These are phyloP conservation scores for Chaenogobius annularis DNA, from an alignment of 2,113 vertebrate genomes.

Conservation along the genomic window DNA sequence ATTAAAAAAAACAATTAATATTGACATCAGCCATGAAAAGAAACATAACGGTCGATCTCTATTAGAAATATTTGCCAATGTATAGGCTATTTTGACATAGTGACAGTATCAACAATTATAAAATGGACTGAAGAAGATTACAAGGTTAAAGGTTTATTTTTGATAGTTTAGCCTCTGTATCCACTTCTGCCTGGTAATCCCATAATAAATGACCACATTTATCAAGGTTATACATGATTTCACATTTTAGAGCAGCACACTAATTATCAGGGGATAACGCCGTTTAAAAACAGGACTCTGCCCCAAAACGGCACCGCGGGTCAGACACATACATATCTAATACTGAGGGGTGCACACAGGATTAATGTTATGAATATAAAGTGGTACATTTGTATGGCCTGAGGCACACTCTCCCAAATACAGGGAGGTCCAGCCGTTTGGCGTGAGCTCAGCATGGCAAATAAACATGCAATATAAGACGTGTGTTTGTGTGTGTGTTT, in stretches of 20 bases:
- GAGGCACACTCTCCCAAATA: conserved; percentile 7
- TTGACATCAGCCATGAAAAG: too few species aligned
- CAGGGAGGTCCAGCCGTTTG: conserved; percentile 14
- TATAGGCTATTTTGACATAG: too few species aligned
- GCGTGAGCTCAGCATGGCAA: conserved; percentile 11
- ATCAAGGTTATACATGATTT: background rate
- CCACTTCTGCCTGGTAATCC: background rate
- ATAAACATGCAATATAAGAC: conserved; percentile 16
- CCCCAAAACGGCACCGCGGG: background rate
- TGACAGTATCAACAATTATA: too few species aligned
- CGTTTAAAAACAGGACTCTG: background rate
- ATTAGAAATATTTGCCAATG: too few species aligned
- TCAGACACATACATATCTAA: conserved; percentile 14
- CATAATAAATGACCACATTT: background rate
- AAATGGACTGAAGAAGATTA: background rate
- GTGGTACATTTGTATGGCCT: background rate
- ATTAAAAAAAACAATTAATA: too few species aligned
- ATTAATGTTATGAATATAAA: conserved; percentile 16
- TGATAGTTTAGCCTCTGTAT: background rate
- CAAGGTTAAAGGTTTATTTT: background rate
- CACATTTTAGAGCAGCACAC: background rate
- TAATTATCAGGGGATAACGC: background rate
- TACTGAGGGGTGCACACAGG: background rate
- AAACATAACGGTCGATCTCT: too few species aligned
- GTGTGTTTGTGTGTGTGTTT: too few species aligned